Evolutionary conservation across 2,888 invertebrate species (phyloP), one percentile per base, ranked within the genome.

Genomic region (Dorcus parallelipipedus): DNA sequence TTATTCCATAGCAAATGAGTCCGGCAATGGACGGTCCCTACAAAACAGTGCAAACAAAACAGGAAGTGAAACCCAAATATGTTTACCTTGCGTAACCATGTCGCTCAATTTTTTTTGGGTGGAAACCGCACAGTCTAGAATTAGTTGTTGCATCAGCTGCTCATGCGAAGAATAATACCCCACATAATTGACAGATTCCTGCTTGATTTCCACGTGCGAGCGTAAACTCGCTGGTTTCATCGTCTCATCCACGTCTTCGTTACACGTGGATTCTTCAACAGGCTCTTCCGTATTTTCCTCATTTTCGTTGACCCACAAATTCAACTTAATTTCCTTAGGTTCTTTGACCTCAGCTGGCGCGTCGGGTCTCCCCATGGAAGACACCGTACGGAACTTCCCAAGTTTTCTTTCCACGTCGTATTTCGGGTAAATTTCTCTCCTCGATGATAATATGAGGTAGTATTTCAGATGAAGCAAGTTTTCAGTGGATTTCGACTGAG

Each of bases 1-100:
- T 86, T 82, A 64, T 86, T 84, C 90, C 90, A 90, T 3, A 89
- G 76, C n/a, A 84, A 76, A 73, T 89, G 87, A 40, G 87, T 84
- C 50, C 87, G 79, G 72, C 89, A 89, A 69, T 88, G 85, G 9
- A 86, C 79, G 69, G 84, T 84, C 14, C 89, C 77, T 77, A 55
- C 38, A 69, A 66, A 48, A 38, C 9, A 49, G 4, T 59, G n/a
- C 3, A 5, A 33, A 33, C 26, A 33, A 33, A 33, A 33, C 26
- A 26, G 26, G 26, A 4, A 33, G 7, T 33, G 20, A 20, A 20
- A 20, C 20, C 20, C 20, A 20, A 20, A 20, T 20, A 2, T 33
- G 38, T 17, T 51, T 66, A 76, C 76, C 88, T 67, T 82, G 81
- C 9, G 83, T 79, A 3, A 89, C 84, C 81, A 89, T 85, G 33